Base-by-base conservation (phyloP, 2,113 vertebrate genomes). In the Aviceda subcristata region DNA sequence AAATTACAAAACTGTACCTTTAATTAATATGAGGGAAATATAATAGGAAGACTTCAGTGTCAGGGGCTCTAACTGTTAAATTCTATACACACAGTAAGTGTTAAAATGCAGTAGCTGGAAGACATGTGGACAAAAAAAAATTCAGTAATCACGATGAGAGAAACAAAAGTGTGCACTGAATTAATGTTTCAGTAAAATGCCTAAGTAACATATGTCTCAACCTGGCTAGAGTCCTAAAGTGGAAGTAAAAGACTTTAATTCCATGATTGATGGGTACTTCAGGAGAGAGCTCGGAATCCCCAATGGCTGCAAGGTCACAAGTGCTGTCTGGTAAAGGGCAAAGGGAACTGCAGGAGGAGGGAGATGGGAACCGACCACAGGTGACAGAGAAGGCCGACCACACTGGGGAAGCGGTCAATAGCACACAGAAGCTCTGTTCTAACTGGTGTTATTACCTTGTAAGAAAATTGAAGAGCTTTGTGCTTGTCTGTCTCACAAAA, bases 171-270 rank as follows among this genome's bases (percentile, higher is more conserved):
- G 72, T 88, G 84, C 78, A 18, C 43, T 77, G 73, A 87, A 86
- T 89, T 80, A 74, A 90, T 74, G 43, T 56, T 68, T 81, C 84
- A 55, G 62, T 68, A 80, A 87, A 96, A 92, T 91, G 69, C 36
- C n/a, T 67, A 77, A 95, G 77, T 46, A 83, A 93, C 86, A 78
- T 94, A 86, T 92, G 82, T 84, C 86, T 94, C 86, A 82, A 68
- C 71, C 59, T 95, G 92, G 77, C 92, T 75, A 10, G 84, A 93
- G 51, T 83, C 92, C 95, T 96, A 64, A 79, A 82, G 89, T 11
- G 57, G 81, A 88, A 81, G 48, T 41, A 87, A 75, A 85, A 79
- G 68, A 30, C n/a, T 69, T 90, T 94, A 94, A 67, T 94, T 81
- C 30, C 30, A 4, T 91, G 73, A 86, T 89, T 68, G 74, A 84